Evolutionary conservation across 2,797 vertebrate species (phyloP).

Genomic region (Lacerta viridis): DNA sequence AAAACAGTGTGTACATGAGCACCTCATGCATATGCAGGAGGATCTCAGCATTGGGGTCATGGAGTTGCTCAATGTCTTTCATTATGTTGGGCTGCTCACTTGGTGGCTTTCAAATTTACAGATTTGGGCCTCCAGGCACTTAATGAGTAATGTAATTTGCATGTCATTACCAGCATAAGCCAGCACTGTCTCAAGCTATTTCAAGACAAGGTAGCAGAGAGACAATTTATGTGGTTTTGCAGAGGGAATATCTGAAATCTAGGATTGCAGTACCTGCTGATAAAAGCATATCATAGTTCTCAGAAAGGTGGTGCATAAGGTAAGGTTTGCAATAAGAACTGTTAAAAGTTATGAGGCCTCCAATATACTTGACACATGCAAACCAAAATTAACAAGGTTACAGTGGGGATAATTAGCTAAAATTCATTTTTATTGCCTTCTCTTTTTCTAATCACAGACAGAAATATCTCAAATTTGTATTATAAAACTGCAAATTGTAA

Average conservation of each 20-base stretch:
- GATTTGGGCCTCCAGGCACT: no score
- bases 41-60: no score
- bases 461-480: background rate
- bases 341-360: background rate
- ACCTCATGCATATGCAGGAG: no score
- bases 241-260: background rate
- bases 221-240: background rate
- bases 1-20: no score
- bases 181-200: background rate
- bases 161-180: background rate
- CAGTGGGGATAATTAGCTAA: background rate
- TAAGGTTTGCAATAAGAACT: background rate
- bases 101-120: no score
- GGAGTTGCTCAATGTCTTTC: no score
- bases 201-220: background rate
- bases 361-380: background rate
- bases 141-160: no score
- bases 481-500: background rate
- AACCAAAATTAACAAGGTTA: background rate
- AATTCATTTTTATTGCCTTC: background rate
- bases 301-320: background rate
- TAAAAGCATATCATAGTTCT: background rate
- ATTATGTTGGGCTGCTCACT: no score
- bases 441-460: background rate
- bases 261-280: background rate